Base-by-base conservation (phyloP, 2,113 vertebrate species). In the Nothocercus julius region DNA sequence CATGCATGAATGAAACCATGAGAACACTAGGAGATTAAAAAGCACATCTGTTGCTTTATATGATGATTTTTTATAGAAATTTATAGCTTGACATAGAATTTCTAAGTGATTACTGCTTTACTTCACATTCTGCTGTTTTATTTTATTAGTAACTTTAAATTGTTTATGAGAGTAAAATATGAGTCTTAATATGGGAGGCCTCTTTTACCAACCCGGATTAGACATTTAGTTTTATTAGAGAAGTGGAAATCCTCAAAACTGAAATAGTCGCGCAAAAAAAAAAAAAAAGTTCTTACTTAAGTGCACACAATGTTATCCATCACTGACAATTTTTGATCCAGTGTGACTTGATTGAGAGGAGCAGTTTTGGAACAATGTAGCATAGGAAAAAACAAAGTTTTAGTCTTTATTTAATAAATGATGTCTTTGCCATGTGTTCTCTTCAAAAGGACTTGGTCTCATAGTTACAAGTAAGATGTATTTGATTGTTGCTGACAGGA, bases 131-230 rank as follows among this genome's bases (percentile, higher is more conserved):
- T 36, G 3, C 4, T 70, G 15, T 28, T 63, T 64, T 69, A 8
- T 13, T 91, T 44, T 36, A 76, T 7, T 73, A 18, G 28, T 53
- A 44, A 15, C 28, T 90, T 81, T 3, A 53, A 53, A 36, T 36
- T 72, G 49, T 25, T 68, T 63, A 54, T 3, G 45, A 11, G 5
- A 17, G 5, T 86, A 40, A 36, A 70, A n/a, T 74, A 54, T 1
- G 0, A 36, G 36, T 13, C 5, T 34, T 32, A 34, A 3, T 53
- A 27, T 11, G 24, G 24, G 20, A 90, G 21, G 6, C 0, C 0
- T 70, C 24, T 3, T 83, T 83, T 90, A 87, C 32, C 30, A 66
- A 0, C 49, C 82, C 91, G 9, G 0, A n/a, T 28, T 77, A 12
- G 18, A 51, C 16, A 5, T 42, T 47, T 56, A 36, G 45, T 88